Conservation (phyloP, 1,140 invertebrate species). For the Mercenaria mercenaria region DNA sequence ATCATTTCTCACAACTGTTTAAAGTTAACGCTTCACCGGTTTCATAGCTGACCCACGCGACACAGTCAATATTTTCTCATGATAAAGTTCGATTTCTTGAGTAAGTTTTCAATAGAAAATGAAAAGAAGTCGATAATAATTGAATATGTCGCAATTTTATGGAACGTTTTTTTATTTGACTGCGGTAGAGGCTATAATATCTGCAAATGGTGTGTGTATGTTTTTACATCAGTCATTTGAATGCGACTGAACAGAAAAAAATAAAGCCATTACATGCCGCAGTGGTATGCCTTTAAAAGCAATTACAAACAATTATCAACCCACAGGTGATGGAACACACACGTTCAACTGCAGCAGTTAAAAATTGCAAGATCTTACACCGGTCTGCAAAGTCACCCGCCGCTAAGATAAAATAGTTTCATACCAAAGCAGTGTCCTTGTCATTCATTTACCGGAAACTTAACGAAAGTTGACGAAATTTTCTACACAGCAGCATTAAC, state of each 20-base stretch:
- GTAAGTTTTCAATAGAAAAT: constrained; percentile 13
- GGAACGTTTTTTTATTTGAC: not conserved
- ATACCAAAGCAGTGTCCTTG: too few relatives aligned
- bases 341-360: too few relatives aligned
- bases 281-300: not conserved
- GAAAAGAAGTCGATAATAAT: not conserved
- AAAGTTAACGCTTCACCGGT: constrained; percentile 41
- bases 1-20: constrained; percentile 52
- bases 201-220: not conserved
- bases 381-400: too few relatives aligned
- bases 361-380: too few relatives aligned
- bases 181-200: not conserved
- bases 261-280: not conserved
- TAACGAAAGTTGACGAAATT: too few relatives aligned
- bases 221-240: not conserved
- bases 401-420: too few relatives aligned
- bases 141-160: constrained; percentile 4
- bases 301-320: not conserved
- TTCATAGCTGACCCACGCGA: constrained; percentile 30
- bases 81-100: constrained; percentile 10
- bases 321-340: not conserved
- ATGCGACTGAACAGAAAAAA: not conserved
- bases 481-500: too few relatives aligned
- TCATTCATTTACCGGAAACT: too few relatives aligned
- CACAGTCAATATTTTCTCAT: constrained; percentile 38